Percentiles rank a stretch among this genome's conserved stretches.
Conservation (phyloP, 2,113 vertebrate genomes). For the Symphodus melops region DNA sequence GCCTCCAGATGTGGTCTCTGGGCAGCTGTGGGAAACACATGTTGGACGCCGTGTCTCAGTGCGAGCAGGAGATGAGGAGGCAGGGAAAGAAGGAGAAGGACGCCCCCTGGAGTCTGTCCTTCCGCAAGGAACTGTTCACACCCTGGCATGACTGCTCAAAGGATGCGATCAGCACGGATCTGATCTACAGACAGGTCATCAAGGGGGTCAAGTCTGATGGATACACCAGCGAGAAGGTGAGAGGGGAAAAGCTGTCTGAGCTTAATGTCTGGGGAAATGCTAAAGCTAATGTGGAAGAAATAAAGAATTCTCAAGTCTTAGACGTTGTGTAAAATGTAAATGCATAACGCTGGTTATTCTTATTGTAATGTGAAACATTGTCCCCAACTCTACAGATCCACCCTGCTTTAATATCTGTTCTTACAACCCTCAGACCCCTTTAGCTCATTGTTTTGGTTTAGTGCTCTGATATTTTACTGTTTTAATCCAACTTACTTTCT, state of each 20-base stretch:
- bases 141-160: conserved; percentile 90
- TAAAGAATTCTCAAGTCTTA: background rate
- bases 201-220: conserved; percentile 87
- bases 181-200: conserved; percentile 92
- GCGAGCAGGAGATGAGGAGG: conserved; percentile 90
- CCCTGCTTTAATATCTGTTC: too few species aligned
- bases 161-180: conserved; percentile 89
- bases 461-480: too few species aligned
- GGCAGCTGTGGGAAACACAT: conserved; percentile 86
- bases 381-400: too few species aligned
- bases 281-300: background rate
- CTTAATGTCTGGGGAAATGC: background rate
- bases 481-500: too few species aligned
- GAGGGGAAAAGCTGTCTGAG: background rate
- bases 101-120: conserved; percentile 87
- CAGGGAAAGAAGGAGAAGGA: conserved; percentile 83
- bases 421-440: too few species aligned
- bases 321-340: too few species aligned
- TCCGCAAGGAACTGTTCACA: conserved; percentile 92
- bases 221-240: conserved; percentile 91
- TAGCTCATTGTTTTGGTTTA: too few species aligned
- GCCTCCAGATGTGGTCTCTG: conserved; percentile 90
- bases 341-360: too few species aligned
- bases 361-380: too few species aligned
- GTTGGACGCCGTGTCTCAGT: conserved; percentile 92